Percentiles rank a stretch among this genome's conserved stretches.
Conservation (phyloP, 1,140 invertebrate genomes). For the Condylostylus longicornis region DNA sequence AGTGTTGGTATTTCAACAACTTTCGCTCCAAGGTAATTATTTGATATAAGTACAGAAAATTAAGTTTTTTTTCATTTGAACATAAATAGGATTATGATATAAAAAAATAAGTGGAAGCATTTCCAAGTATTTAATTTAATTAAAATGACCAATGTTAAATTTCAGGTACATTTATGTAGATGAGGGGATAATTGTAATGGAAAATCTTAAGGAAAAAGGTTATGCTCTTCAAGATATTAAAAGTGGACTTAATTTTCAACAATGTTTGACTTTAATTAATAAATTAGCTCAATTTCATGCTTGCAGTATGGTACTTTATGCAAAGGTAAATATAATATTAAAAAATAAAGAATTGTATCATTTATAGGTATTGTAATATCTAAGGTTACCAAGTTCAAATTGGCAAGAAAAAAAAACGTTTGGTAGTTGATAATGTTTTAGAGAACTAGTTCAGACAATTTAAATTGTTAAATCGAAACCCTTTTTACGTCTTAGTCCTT, state of each 20-base stretch:
- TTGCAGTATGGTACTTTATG: constrained; percentile 34
- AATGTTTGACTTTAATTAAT: constrained; percentile 33
- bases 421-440: no score
- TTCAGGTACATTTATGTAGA: constrained; percentile 10
- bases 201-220: constrained; percentile 36
- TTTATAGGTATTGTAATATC: no score
- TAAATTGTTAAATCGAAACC: no score
- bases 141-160: neutral
- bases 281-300: constrained; percentile 40
- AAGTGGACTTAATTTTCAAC: constrained; percentile 36
- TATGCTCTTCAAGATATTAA: constrained; percentile 37
- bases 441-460: no score
- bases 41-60: neutral
- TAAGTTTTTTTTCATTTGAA: neutral
- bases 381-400: no score
- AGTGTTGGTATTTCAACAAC: constrained; percentile 3
- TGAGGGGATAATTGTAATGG: constrained; percentile 34
- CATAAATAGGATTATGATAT: no score
- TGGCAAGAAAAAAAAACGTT: no score
- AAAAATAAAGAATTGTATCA: no score
- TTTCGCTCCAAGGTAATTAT: constrained; percentile 9
- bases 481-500: no score
- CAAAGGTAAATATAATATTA: constrained; percentile 35
- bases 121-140: neutral
- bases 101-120: no score